Percentiles rank a stretch among this genome's conserved stretches.
These are phyloP conservation scores for Parelbella ahira DNA, from an alignment of 2,888 invertebrate species.

Conservation along the genomic window DNA sequence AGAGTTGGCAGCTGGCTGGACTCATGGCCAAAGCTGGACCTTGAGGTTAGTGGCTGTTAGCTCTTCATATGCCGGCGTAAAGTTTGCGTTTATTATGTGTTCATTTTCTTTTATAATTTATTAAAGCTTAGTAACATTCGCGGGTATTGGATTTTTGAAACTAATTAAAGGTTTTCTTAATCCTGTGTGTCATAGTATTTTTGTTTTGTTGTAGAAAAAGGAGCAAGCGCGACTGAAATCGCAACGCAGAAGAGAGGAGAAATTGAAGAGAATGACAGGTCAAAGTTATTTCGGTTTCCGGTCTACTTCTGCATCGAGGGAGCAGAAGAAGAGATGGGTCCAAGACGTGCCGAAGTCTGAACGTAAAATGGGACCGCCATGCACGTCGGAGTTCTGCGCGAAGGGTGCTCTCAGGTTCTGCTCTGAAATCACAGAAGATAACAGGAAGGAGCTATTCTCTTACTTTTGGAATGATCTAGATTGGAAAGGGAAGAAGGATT, in stretches of 20 bases:
- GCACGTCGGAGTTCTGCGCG: conserved; percentile 43
- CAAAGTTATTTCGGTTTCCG: conserved; percentile 57
- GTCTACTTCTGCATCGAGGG: conserved; percentile 29
- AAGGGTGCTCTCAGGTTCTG: conserved; percentile 42
- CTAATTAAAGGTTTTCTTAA: too few relatives aligned
- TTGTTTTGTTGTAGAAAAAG: conserved; percentile 35
- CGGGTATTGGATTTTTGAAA: too few relatives aligned
- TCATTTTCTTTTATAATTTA: too few relatives aligned
- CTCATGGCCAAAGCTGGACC: too few relatives aligned
- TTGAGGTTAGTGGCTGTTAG: too few relatives aligned
- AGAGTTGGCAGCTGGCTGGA: too few relatives aligned
- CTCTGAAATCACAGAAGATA: conserved; percentile 36
- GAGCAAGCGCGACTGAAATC: conserved; percentile 39
- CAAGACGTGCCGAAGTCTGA: conserved; percentile 56
- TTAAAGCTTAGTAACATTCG: too few relatives aligned
- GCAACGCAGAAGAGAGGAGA: conserved; percentile 45
- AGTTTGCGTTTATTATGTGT: too few relatives aligned
- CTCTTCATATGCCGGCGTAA: too few relatives aligned
- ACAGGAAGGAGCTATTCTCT: conserved; percentile 42
- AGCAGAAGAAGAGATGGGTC: conserved; percentile 42
- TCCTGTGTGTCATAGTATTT: not conserved
- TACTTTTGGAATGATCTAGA: conserved; percentile 55
- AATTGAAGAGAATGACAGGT: conserved; percentile 55
- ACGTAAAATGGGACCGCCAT: conserved; percentile 45
- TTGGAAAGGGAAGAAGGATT: conserved; percentile 50